These are phyloP conservation scores for Hydrochoerus hydrochaeris DNA, from an alignment of 2,113 vertebrate species.

Conservation along the genomic window DNA sequence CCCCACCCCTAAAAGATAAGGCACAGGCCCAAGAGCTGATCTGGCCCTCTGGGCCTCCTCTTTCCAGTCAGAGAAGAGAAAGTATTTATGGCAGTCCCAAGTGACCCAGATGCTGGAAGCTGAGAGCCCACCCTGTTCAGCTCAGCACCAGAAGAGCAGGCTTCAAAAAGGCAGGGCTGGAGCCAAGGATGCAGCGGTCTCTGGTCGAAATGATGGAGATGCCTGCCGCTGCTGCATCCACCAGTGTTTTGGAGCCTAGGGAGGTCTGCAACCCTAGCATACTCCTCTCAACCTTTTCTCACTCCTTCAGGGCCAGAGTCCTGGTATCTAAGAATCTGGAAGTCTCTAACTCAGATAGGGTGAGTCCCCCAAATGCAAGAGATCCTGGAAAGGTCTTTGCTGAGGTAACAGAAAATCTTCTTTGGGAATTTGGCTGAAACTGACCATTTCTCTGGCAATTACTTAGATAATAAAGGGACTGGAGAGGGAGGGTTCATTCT, in stretches of 20 bases:
- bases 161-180: slow-evolving; percentile 31
- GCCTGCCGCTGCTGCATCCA: neutral
- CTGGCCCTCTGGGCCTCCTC: slow-evolving; percentile 44
- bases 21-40: slow-evolving; percentile 54
- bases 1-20: slow-evolving; percentile 74
- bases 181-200: neutral
- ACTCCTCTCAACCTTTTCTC: neutral
- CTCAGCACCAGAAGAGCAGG: neutral
- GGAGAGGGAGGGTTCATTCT: neutral
- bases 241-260: neutral
- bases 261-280: neutral
- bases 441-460: slow-evolving; percentile 8
- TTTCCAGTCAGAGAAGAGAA: slow-evolving; percentile 43
- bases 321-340: neutral
- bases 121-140: slow-evolving; percentile 28
- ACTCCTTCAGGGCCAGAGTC: neutral
- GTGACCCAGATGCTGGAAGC: slow-evolving; percentile 44
- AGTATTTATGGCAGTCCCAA: slow-evolving; percentile 68
- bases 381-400: neutral
- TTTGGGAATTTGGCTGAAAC: slow-evolving; percentile 30
- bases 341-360: neutral
- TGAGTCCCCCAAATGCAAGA: slow-evolving; percentile 12
- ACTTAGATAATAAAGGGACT: slow-evolving; percentile 12
- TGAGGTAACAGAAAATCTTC: neutral
- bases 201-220: neutral